Conservation (phyloP, 1,140 invertebrate genomes). For the Rhizoglyphus robini region DNA sequence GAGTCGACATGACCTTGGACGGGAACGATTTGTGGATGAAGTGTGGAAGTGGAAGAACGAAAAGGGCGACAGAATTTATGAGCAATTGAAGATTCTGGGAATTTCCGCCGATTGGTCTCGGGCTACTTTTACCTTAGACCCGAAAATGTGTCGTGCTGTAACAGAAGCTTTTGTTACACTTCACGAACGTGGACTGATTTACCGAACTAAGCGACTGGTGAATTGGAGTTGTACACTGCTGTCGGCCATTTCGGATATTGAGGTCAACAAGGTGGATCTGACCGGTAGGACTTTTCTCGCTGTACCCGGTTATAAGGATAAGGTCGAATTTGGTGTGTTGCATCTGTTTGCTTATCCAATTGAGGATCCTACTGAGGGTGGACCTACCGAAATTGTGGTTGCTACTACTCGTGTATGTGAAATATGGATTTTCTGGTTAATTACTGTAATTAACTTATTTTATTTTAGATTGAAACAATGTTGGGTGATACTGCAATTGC, state of each 20-base stretch:
- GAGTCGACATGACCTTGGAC: slow-evolving; percentile 81
- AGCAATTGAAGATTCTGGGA: slow-evolving; percentile 74
- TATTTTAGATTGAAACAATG: slow-evolving; percentile 99
- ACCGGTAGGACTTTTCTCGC: slow-evolving; percentile 69
- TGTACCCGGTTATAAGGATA: slow-evolving; percentile 82
- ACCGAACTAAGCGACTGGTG: slow-evolving; percentile 77
- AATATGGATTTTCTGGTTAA: too few species aligned
- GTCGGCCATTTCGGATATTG: slow-evolving; percentile 96
- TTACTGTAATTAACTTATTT: too few species aligned
- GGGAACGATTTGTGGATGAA: slow-evolving; percentile 83
- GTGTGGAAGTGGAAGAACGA: slow-evolving; percentile 96
- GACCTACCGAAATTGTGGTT: slow-evolving; percentile 66
- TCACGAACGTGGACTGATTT: slow-evolving; percentile 80
- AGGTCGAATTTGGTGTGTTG: slow-evolving; percentile 88
- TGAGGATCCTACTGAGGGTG: background rate
- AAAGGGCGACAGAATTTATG: slow-evolving; percentile 73
- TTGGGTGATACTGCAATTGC: slow-evolving; percentile 93
- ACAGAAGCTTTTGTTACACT: slow-evolving; percentile 86
- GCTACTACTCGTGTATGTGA: slow-evolving; percentile 93
- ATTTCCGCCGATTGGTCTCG: slow-evolving; percentile 91
- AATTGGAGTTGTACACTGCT: slow-evolving; percentile 96
- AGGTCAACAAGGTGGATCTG: slow-evolving; percentile 80
- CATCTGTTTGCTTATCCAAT: slow-evolving; percentile 75
- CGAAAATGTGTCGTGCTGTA: slow-evolving; percentile 68
- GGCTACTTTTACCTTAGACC: slow-evolving; percentile 91